Conservation (phyloP, 2,797 vertebrate species). For the Enteromius viviparus region DNA sequence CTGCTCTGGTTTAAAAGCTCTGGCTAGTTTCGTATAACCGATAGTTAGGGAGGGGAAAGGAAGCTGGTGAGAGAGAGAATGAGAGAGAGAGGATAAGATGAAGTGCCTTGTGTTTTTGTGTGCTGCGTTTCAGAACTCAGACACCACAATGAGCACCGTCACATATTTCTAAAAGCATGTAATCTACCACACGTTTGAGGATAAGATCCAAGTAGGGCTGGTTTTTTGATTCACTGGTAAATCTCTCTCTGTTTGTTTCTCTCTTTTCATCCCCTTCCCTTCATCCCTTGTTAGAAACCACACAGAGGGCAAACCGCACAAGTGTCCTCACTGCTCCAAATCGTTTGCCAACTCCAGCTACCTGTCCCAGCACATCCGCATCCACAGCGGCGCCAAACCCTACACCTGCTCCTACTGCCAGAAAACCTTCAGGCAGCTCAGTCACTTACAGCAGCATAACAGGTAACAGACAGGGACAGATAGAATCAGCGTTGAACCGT, state of each 20-base stretch:
- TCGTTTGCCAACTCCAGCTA: conserved; percentile 90
- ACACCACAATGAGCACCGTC: conserved; percentile 53
- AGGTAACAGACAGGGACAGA: conserved; percentile 74
- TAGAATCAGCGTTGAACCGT: neutral
- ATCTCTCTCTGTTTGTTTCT: conserved; percentile 55
- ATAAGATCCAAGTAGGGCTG: conserved; percentile 27
- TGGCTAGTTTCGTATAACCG: neutral
- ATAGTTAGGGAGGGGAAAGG: conserved; percentile 29
- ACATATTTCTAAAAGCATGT: conserved; percentile 28
- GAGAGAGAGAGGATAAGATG: conserved; percentile 48
- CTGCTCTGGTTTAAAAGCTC: conserved; percentile 2
- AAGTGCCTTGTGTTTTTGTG: conserved; percentile 59
- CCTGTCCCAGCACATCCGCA: conserved; percentile 88
- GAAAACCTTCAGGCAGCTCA: conserved; percentile 89
- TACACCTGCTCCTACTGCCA: conserved; percentile 90
- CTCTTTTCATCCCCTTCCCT: conserved; percentile 48
- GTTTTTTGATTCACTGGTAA: conserved; percentile 47
- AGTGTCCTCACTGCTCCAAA: conserved; percentile 91
- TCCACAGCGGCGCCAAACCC: conserved; percentile 88
- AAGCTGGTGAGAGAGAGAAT: conserved; percentile 35
- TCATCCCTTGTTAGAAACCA: conserved; percentile 69
- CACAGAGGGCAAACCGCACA: conserved; percentile 89
- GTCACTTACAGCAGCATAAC: conserved; percentile 90
- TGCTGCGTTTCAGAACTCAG: conserved; percentile 59
- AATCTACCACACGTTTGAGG: conserved; percentile 2